Evolutionary conservation across 2,888 invertebrate species (phyloP).

Genomic region (Psylliodes chrysocephalus): DNA sequence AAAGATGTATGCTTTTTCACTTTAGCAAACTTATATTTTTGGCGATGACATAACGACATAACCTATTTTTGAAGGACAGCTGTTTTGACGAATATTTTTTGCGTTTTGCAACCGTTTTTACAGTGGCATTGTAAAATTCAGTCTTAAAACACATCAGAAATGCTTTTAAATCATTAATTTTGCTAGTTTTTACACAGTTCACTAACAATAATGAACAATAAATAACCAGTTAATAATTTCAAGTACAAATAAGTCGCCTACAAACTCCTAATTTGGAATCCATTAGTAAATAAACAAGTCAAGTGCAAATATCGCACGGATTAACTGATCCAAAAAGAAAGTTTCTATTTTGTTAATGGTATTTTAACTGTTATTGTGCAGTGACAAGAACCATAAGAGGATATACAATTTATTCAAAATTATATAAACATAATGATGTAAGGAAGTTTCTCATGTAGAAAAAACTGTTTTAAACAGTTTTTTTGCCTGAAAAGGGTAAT

Average conservation of each 20-base stretch:
- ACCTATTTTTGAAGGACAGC: constrained; percentile 29
- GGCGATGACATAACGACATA: constrained; percentile 37
- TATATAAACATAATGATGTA: not conserved
- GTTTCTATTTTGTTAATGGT: not conserved
- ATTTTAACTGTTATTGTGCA: not conserved
- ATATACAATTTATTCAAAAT: not conserved
- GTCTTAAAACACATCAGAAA: not conserved
- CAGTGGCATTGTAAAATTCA: constrained; percentile 10
- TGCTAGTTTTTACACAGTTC: no score
- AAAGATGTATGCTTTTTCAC: not conserved
- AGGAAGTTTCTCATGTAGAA: not conserved
- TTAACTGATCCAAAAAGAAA: constrained; percentile 8
- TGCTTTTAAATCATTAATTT: not conserved
- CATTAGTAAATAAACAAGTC: constrained; percentile 7
- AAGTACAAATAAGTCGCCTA: constrained; percentile 9
- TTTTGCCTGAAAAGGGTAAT: not conserved
- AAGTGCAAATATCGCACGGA: constrained; percentile 6
- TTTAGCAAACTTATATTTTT: constrained; percentile 23
- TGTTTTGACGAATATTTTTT: constrained; percentile 24
- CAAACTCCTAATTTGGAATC: constrained; percentile 11
- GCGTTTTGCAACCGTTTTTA: constrained; percentile 17
- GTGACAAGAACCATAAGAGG: not conserved
- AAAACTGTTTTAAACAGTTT: not conserved
- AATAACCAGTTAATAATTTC: not conserved
- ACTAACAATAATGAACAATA: no score